A percentile compares a stretch with the other conserved stretches of the same genome.
Conservation (phyloP, 2,797 vertebrate genomes). For the Sebastiscus tertius region DNA sequence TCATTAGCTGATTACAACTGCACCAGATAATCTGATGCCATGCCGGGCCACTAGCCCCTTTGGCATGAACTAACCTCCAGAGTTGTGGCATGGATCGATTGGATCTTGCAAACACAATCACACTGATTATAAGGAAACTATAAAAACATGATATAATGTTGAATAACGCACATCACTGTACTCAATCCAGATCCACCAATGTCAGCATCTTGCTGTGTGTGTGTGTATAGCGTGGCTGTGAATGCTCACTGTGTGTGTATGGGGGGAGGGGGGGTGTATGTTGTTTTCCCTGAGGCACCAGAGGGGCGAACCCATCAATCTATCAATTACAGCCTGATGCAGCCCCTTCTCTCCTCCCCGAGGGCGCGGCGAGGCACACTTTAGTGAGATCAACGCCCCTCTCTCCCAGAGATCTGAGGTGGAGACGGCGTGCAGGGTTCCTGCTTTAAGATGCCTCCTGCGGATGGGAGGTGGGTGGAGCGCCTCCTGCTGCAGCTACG, state of each 20-base stretch:
- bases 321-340: constrained; percentile 57
- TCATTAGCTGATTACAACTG: constrained; percentile 66
- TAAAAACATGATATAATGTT: background rate
- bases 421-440: background rate
- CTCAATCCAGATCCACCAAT: background rate
- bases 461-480: background rate
- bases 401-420: constrained; percentile 31
- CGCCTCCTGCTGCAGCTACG: background rate
- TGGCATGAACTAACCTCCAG: constrained; percentile 62
- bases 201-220: background rate
- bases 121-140: constrained; percentile 16
- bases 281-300: constrained; percentile 27
- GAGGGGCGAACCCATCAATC: constrained; percentile 58
- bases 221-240: background rate
- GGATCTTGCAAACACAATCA: constrained; percentile 27
- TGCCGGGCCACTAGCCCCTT: constrained; percentile 34
- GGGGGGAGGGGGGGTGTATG: background rate
- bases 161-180: background rate
- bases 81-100: constrained; percentile 56
- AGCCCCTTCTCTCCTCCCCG: constrained; percentile 11
- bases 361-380: constrained; percentile 39
- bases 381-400: constrained; percentile 27
- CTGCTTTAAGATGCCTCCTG: constrained; percentile 13
- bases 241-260: background rate
- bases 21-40: constrained; percentile 64